A percentile compares a stretch with the other conserved stretches of the same genome.
Conservation (phyloP, 2,113 vertebrate species). For the Saguinus midas region DNA sequence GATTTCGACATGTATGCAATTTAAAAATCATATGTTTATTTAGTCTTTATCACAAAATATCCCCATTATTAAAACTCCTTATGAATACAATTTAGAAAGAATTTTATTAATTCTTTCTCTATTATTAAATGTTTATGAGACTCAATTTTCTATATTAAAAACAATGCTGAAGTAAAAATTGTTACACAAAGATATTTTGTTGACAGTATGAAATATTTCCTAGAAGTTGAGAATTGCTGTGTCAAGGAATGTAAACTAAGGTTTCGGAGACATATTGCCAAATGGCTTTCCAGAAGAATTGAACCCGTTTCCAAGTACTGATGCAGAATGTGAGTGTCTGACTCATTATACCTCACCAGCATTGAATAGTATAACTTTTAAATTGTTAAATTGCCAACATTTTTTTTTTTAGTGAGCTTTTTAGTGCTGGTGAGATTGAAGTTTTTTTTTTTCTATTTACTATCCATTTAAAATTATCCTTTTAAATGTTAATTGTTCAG, state of each 20-base stretch:
- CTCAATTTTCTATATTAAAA: neutral
- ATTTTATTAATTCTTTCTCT: neutral
- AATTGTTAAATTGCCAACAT: neutral
- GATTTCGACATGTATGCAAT: neutral
- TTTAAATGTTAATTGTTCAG: constrained; percentile 13
- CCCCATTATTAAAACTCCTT: neutral
- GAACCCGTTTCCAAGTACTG: constrained; percentile 2
- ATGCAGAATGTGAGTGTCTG: neutral
- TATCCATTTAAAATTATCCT: neutral
- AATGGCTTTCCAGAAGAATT: neutral
- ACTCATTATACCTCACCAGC: neutral
- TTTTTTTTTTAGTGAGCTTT: neutral
- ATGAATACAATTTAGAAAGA: neutral
- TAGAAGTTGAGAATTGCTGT: neutral
- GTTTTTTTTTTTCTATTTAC: neutral
- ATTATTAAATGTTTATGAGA: neutral
- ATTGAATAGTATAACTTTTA: neutral
- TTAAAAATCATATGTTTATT: neutral
- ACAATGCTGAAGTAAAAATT: neutral
- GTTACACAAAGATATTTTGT: neutral
- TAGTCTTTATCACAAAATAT: neutral
- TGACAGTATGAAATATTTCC: neutral
- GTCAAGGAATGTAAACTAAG: neutral
- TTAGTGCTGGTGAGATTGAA: neutral
- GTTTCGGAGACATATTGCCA: constrained; percentile 45